Conservation (phyloP, 2,797 vertebrate genomes). For the Malacoraja senta region DNA sequence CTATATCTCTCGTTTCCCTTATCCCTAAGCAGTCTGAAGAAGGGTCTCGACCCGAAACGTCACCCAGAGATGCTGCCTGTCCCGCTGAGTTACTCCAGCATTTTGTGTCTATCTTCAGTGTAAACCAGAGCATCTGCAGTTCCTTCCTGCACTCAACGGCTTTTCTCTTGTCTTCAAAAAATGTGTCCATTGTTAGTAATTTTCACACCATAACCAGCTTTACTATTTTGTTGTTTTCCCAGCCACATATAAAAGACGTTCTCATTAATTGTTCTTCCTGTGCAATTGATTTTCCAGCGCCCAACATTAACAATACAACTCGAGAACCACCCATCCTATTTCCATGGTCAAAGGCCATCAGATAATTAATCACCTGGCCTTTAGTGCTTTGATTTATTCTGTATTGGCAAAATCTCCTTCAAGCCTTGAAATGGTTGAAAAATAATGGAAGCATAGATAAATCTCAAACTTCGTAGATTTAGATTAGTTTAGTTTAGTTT, state of each 20-base stretch:
- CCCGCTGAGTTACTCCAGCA: no score
- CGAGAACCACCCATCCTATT: background rate
- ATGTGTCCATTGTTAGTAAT: background rate
- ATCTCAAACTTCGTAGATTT: background rate
- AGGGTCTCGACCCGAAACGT: no score
- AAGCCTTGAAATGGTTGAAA: background rate
- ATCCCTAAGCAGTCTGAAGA: no score
- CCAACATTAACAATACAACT: background rate
- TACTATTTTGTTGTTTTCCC: background rate
- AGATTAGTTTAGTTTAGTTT: background rate
- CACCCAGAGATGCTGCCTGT: no score
- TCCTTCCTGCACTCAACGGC: background rate
- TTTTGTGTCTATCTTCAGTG: no score
- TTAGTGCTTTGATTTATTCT: background rate
- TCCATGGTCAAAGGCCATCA: background rate
- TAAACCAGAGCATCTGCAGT: no score
- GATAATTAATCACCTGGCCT: background rate
- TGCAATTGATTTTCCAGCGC: background rate
- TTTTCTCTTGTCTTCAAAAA: background rate
- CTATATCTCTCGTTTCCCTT: no score
- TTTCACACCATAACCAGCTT: background rate
- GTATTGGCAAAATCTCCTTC: background rate
- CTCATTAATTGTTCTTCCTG: background rate
- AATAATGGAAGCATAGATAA: background rate
- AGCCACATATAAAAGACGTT: background rate